A percentile compares a stretch with the other conserved stretches of the same genome.
phyloP scores from a whole-genome alignment of 2,797 vertebrate genomes.

The Ceryle rudis region DNA sequence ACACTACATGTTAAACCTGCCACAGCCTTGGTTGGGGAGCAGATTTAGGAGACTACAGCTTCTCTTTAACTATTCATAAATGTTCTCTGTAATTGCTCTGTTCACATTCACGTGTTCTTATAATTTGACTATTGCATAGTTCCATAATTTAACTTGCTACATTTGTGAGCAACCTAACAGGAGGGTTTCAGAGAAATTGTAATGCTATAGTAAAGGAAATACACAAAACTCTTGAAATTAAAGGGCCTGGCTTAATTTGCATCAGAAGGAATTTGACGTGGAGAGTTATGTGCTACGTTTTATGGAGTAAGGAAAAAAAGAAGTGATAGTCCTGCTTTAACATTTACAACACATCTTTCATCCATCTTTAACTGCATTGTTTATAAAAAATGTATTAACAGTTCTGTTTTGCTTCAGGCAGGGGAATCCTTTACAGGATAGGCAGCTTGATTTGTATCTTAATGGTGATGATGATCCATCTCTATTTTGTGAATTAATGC shows the following conservation, averaged over 20 bases:
- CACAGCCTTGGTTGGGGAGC: background rate
- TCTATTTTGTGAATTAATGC: background rate
- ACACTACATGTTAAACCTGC: accelerated
- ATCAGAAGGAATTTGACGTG: background rate
- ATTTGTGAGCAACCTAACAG: background rate
- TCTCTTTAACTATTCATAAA: constrained; percentile 33
- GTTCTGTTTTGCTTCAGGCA: constrained; percentile 64
- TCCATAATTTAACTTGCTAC: constrained; percentile 20
- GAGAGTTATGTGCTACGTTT: constrained; percentile 24
- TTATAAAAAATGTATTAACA: constrained; percentile 76
- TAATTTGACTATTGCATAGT: background rate
- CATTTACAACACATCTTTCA: constrained; percentile 57
- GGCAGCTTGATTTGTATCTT: constrained; percentile 51
- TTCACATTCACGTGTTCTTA: constrained; percentile 18
- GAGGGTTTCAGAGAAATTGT: constrained; percentile 32
- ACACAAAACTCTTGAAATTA: background rate
- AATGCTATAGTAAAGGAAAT: background rate
- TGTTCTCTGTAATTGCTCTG: constrained; percentile 38
- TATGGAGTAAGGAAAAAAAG: background rate
- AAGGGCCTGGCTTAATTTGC: background rate
- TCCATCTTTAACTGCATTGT: constrained; percentile 51
- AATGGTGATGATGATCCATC: constrained; percentile 4
- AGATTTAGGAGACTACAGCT: background rate
- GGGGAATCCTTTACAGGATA: constrained; percentile 54
- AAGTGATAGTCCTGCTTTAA: background rate